Evolutionary conservation across 2,113 vertebrate genomes (phyloP), one percentile per base, ranked within the genome.

Genomic region (Notarius lentiginosus): DNA sequence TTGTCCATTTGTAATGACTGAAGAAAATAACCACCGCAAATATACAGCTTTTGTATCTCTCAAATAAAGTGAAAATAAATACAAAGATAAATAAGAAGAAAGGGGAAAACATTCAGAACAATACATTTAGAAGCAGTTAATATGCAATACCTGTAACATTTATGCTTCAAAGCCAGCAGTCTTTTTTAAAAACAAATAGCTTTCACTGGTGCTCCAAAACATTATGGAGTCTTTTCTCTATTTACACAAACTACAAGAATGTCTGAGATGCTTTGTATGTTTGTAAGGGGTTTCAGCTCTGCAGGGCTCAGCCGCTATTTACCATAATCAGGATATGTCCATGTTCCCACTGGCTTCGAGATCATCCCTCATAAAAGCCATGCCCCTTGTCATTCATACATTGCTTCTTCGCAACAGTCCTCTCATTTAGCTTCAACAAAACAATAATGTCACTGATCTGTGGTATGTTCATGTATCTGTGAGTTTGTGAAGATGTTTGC

Each of bases 61-160:
- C 24, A 60, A 77, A 66, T 34, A 82, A 66, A 72, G 66, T 58
- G 24, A 79, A 91, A 91, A 91, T 91, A 91, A 89, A 91, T 88
- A 90, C 53, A 27, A 85, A 85, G 63, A 84, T 85, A 88, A 85
- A 89, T 87, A 90, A 88, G 82, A 86, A 76, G 86, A 76, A 70
- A 51, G 5, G 49, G 1, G 7, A 47, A 63, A 88, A 75, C 53
- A 60, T 61, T 87, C 20, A 76, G 61, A 77, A 77, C 82, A 88
- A 89, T 86, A 81, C 90, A 86, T 82, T 84, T 81, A 79, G 56
- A 82, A 86, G 75, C 56, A 63, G 81, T 65, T 84, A 56, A 68
- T 79, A 84, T 30, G 77, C 27, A 88, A 84, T 60, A 70, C 83
- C 89, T 68, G 73, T 70, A 58, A 75, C 41, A 89, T 77, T 79